These are phyloP conservation scores for Sinhomidia bicolor DNA, from an alignment of 2,888 invertebrate genomes.

Conservation along the genomic window DNA sequence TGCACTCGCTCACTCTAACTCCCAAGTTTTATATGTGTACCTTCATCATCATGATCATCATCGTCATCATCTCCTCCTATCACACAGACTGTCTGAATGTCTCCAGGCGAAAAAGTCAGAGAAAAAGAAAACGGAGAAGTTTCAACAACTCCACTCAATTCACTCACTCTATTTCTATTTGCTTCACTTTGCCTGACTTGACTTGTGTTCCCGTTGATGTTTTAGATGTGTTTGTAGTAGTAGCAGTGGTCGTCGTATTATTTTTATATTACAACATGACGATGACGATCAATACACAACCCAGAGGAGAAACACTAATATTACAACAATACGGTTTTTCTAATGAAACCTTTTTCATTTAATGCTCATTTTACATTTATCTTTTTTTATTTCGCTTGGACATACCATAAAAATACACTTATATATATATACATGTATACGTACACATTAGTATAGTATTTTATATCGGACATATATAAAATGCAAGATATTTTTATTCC, in stretches of 20 bases:
- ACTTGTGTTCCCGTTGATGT: slow-evolving; percentile 8
- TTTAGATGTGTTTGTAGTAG: not conserved
- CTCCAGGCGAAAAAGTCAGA: slow-evolving; percentile 68
- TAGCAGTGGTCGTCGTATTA: not conserved
- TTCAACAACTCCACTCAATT: slow-evolving; percentile 66
- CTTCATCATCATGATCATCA: slow-evolving; percentile 6
- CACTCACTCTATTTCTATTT: slow-evolving; percentile 22
- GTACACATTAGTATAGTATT: no score
- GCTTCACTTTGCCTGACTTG: slow-evolving; percentile 7
- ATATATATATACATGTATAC: no score
- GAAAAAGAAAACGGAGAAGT: slow-evolving; percentile 31
- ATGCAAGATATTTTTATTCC: not conserved
- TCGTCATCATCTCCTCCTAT: slow-evolving; percentile 26
- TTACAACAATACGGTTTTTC: slow-evolving; percentile 14
- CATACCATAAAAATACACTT: slow-evolving; percentile 7
- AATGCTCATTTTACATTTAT: slow-evolving; percentile 2
- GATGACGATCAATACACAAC: not conserved
- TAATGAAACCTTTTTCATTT: slow-evolving; percentile 10
- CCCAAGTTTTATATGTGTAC: not conserved
- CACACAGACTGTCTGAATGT: slow-evolving; percentile 55
- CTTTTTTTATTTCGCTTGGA: slow-evolving; percentile 1
- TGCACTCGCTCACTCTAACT: slow-evolving; percentile 1
- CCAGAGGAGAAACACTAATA: not conserved
- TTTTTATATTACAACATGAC: not conserved
- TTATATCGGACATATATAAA: not conserved